phyloP scores from a whole-genome alignment of 1,140 invertebrate genomes.

The Latrodectus geometricus region DNA sequence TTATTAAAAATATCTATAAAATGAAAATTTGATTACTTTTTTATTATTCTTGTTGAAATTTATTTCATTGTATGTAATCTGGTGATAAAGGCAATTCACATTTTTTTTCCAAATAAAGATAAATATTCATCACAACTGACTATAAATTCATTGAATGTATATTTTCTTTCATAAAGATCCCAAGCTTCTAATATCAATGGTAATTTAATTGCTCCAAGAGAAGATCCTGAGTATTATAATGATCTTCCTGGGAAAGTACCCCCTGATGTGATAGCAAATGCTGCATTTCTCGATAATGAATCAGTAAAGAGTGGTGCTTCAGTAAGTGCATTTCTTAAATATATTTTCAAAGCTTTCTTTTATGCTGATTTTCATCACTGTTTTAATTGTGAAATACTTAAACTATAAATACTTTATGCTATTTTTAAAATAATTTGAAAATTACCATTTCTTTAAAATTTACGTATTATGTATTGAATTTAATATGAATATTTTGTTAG shows the following conservation, averaged over 20 bases:
- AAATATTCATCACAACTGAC: too few species aligned
- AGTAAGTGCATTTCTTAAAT: neutral
- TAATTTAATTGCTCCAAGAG: constrained; percentile 65
- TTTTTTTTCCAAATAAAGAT: too few species aligned
- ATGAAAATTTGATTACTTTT: too few species aligned
- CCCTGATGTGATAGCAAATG: constrained; percentile 75
- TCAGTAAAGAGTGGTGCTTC: constrained; percentile 20
- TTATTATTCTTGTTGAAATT: too few species aligned
- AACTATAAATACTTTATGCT: neutral
- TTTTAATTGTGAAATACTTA: neutral
- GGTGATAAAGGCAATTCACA: too few species aligned
- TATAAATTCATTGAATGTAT: too few species aligned
- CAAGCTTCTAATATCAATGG: constrained; percentile 25
- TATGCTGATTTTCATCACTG: neutral
- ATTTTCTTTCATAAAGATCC: neutral
- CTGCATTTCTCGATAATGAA: constrained; percentile 31
- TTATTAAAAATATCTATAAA: too few species aligned
- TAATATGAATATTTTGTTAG: too few species aligned
- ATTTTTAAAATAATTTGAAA: neutral
- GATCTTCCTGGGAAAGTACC: constrained; percentile 96
- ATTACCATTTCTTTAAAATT: too few species aligned
- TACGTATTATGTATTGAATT: too few species aligned
- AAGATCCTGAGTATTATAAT: constrained; percentile 96
- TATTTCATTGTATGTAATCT: too few species aligned
- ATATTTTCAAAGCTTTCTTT: neutral